Percentiles rank a stretch among this genome's conserved stretches.
Evolutionary conservation across 2,888 invertebrate species (phyloP).

Genomic region (Dryadula phaetusa): DNA sequence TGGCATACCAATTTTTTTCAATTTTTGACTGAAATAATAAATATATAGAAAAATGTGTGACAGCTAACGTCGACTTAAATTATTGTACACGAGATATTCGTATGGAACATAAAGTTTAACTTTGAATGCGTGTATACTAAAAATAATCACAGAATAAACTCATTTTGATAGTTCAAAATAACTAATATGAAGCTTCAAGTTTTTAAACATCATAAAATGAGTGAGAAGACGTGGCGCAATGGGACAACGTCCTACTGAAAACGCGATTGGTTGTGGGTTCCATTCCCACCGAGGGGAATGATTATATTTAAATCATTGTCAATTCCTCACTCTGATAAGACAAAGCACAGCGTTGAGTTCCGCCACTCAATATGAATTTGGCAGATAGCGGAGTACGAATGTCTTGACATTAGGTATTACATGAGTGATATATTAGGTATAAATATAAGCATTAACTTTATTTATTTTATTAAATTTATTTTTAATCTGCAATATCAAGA

Average conservation of each 20-base stretch:
- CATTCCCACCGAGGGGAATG: too few species aligned
- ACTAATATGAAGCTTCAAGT: neutral
- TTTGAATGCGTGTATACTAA: conserved; percentile 4
- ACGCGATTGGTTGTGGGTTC: too few species aligned
- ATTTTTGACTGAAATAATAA: conserved; percentile 16
- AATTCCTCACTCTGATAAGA: too few species aligned
- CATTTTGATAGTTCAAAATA: neutral
- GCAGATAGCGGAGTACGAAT: too few species aligned
- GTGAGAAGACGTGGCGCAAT: too few species aligned
- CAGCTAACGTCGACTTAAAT: conserved; percentile 28
- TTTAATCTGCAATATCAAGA: too few species aligned
- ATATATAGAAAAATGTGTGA: conserved; percentile 27
- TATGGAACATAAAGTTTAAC: conserved; percentile 16
- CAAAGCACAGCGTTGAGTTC: too few species aligned
- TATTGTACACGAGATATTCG: conserved; percentile 13
- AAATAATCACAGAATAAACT: neutral
- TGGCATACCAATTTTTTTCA: neutral
- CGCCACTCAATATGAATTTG: too few species aligned
- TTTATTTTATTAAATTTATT: too few species aligned
- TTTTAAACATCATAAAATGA: neutral
- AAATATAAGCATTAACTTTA: neutral
- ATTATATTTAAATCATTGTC: too few species aligned
- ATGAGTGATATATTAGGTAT: neutral
- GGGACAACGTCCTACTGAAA: too few species aligned
- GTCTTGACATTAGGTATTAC: too few species aligned